Base-by-base conservation (phyloP, 2,888 invertebrate genomes). In the Germaria angustata region DNA sequence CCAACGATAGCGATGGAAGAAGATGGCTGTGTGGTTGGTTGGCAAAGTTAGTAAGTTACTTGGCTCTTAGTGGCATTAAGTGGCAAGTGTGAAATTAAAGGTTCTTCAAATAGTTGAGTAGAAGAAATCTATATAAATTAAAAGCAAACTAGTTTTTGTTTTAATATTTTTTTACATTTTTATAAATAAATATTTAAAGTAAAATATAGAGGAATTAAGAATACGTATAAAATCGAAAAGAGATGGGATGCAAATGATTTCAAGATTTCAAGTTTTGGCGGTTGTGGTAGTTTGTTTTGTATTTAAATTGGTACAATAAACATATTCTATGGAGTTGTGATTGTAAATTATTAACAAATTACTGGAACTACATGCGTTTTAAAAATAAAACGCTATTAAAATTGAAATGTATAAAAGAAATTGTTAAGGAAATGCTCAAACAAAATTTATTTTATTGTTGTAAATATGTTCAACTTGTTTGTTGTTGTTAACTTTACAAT, bases 11-110 rank as follows among this genome's bases (percentile, higher is more conserved):
- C 17, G 22, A 24, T 7, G 39, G 22, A 24, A 5, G 39, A 39
- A 22, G 34, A 59, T 36, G 61, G 68, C 59, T 65, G 57, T 28
- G 0, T 41, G 57, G 46, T 71, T 71, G 28, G 28, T 28, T 28
- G 28, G 28, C 28, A 28, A n/a, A n/a, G n/a, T n/a, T n/a, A n/a
- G n/a, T n/a, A n/a, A n/a, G n/a, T n/a, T 69, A 55, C 32, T 44
- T 59, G 61, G 49, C 61, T 59, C 61, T 49, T 57, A 55, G 68
- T 69, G 63, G 78, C 61, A 63, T 69, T 55, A 68, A 69, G 75
- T 82, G 75, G 65, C 63, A 82, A 75, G 75, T 82, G 79, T 75
- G 69, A 82, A 79, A 69, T 66, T 68, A 79, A 82, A 79, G 73
- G 79, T 75, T 79, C 79, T 79, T 51, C 17, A 75, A 81, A 68